Base-by-base conservation (phyloP, 2,113 vertebrate species). In the Cyanoderma ruficeps region DNA sequence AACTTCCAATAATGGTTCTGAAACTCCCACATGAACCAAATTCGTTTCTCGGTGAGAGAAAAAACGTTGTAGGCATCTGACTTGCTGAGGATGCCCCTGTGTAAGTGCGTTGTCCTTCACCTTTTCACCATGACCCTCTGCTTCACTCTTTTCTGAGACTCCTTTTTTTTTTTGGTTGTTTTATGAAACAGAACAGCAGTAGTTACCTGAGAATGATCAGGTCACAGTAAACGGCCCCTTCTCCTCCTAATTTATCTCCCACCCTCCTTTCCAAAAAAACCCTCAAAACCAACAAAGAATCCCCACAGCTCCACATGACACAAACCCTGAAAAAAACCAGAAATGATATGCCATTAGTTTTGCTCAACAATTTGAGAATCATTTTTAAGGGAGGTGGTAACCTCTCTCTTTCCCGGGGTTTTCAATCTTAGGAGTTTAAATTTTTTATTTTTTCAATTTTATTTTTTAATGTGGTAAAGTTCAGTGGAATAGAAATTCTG, bases 1-100 rank as follows among this genome's bases (percentile, higher is more conserved):
- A 89, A 86, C 91, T 97, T 97, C 96, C 84, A 94, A 0, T 94
- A 93, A 90, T 93, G 92, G 91, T 91, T 96, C 96, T 92, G 96
- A 96, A 94, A 96, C 88, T 95, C 75, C 68, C 72, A 57, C 59
- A 50, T 90, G 76, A 87, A 87, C 79, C 83, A 47, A 89, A 75
- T 77, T 77, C 39, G 23, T 94, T 90, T 91, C 91, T 96, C 68
- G 0, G 72, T 96, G 95, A 96, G 96, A 94, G 94, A 95, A 91
- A 94, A 80, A 84, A 85, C 5, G 1, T 93, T 89, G 93, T 56
- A 59, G 57, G 90, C 95, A 86, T 94, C 80, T 89, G 88, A 85
- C 42, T 65, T 63, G 69, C 84, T 87, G 52, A 83, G 52, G 85
- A 91, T 94, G 81, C 89, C 90, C 69, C 89, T 89, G 80, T 89